These are phyloP conservation scores for Macroglossus sobrinus DNA, from an alignment of 2,113 vertebrate genomes.

Conservation along the genomic window DNA sequence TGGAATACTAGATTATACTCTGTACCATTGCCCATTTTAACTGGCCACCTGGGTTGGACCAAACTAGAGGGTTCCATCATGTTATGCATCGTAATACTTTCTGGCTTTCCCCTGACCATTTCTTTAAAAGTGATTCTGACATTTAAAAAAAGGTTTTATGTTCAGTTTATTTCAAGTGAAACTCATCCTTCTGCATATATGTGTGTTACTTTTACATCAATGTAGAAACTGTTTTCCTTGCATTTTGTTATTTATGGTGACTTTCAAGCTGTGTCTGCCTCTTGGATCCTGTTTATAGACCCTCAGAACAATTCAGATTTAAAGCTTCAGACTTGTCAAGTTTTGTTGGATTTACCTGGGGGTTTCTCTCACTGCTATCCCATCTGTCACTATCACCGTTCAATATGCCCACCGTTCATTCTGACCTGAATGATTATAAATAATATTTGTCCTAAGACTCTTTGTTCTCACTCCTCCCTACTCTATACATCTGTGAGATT, in stretches of 20 bases:
- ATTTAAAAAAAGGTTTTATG: not conserved
- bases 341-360: not conserved
- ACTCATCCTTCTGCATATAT: not conserved
- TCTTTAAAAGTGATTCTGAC: constrained; percentile 23
- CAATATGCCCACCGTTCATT: not conserved
- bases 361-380: not conserved
- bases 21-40: not conserved
- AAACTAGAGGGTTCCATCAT: not conserved
- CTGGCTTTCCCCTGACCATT: not conserved
- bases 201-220: not conserved
- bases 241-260: not conserved
- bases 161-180: not conserved
- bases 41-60: not conserved
- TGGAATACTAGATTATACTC: not conserved
- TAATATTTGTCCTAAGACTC: not conserved
- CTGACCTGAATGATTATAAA: not conserved
- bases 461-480: not conserved
- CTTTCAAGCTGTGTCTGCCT: not conserved
- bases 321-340: not conserved
- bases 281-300: not conserved
- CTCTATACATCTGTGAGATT: not conserved
- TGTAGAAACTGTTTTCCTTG: not conserved
- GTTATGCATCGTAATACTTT: not conserved
- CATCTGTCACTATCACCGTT: not conserved
- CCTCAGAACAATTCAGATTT: not conserved